Conservation (phyloP, 2,113 vertebrate species). For the Lepidothrix coronata region DNA sequence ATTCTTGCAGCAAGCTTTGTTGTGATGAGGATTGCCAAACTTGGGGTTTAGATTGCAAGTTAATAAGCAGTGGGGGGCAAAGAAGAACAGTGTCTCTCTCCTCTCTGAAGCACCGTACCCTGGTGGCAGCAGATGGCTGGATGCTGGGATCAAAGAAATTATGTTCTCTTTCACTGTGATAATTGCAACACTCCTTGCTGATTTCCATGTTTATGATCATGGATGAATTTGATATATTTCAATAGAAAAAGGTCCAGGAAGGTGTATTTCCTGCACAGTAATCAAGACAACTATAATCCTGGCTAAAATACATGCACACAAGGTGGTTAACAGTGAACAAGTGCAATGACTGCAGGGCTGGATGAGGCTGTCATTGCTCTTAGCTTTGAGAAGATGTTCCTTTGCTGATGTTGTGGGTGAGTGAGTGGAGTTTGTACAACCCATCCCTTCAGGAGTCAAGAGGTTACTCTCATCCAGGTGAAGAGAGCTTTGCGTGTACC, state of each 20-base stretch:
- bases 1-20: background rate
- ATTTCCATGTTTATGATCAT: background rate
- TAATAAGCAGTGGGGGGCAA: background rate
- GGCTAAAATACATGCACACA: background rate
- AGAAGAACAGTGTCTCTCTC: background rate
- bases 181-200: background rate
- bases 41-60: background rate
- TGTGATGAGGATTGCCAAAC: background rate
- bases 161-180: background rate
- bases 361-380: background rate
- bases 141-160: conserved; percentile 15
- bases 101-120: background rate
- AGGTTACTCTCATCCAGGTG: background rate
- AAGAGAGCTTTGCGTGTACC: background rate
- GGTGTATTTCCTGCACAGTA: background rate
- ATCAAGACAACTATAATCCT: background rate
- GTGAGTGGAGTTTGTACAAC: background rate
- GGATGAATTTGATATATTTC: background rate
- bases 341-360: background rate
- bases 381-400: background rate
- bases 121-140: background rate
- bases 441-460: background rate
- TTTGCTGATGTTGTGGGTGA: background rate
- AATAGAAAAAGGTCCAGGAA: background rate
- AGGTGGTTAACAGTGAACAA: background rate